phyloP scores from a whole-genome alignment of 1,140 invertebrate species.

The Drosophila santomea region DNA sequence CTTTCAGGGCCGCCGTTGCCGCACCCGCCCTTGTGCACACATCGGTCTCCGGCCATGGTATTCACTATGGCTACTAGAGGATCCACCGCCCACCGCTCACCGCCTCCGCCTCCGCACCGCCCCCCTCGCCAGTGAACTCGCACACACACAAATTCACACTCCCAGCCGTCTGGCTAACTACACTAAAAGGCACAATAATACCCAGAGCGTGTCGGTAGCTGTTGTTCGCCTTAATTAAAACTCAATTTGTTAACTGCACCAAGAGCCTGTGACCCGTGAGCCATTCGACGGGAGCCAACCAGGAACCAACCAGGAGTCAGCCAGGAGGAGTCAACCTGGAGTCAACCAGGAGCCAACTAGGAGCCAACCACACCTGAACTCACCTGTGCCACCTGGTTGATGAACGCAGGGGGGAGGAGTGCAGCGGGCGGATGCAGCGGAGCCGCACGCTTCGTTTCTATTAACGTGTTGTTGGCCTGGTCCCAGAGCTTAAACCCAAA shows the following conservation, averaged over 20 bases:
- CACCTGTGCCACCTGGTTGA: slow-evolving; percentile 1
- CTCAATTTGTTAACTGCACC: slow-evolving; percentile 54
- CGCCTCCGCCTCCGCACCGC: background rate
- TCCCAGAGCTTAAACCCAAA: slow-evolving; percentile 5
- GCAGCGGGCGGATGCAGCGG: background rate
- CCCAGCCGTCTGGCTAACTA: slow-evolving; percentile 19
- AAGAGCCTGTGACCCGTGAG: slow-evolving; percentile 14
- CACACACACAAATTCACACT: background rate
- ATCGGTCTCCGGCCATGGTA: slow-evolving; percentile 85
- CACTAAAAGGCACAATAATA: slow-evolving; percentile 51
- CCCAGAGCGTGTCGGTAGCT: slow-evolving; percentile 38
- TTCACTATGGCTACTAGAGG: slow-evolving; percentile 85
- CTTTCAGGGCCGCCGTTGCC: slow-evolving; percentile 70
- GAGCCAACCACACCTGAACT: background rate
- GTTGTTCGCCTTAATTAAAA: slow-evolving; percentile 51
- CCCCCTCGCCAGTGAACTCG: background rate
- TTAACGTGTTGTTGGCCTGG: slow-evolving; percentile 8
- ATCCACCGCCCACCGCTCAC: background rate
- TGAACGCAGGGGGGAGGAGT: no score
- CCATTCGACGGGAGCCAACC: background rate
- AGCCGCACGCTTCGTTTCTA: slow-evolving; percentile 12
- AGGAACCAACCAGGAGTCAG: no score
- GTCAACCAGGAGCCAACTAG: no score
- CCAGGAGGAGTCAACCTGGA: no score
- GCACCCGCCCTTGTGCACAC: slow-evolving; percentile 84